phyloP scores from a whole-genome alignment of 1,140 invertebrate genomes.

The Drosophila bocqueti region DNA sequence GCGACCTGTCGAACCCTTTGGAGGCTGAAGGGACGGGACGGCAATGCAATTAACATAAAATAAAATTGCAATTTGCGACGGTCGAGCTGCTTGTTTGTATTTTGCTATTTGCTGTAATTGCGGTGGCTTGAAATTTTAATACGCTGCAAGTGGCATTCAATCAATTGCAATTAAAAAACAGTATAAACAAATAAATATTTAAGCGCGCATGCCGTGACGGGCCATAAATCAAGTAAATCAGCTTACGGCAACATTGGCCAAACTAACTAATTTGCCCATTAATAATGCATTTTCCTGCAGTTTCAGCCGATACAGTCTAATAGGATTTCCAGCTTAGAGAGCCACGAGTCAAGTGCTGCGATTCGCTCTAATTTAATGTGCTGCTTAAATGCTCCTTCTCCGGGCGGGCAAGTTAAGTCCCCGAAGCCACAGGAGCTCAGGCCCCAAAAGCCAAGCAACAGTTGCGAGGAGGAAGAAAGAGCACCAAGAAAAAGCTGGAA shows the following conservation, averaged over 20 bases:
- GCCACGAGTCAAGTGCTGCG: conserved; percentile 17
- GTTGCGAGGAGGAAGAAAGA: conserved; percentile 38
- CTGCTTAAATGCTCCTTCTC: conserved; percentile 26
- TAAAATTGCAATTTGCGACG: conserved; percentile 54
- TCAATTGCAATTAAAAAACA: conserved; percentile 67
- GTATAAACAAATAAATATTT: conserved; percentile 45
- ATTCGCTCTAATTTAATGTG: conserved; percentile 34
- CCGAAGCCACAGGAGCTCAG: conserved; percentile 7
- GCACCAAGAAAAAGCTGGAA: conserved; percentile 6
- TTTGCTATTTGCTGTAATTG: conserved; percentile 62
- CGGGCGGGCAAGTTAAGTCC: conserved; percentile 16
- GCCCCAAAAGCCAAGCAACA: conserved; percentile 50
- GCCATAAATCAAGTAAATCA: conserved; percentile 53
- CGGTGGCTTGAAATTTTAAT: conserved; percentile 61
- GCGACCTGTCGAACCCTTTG: conserved; percentile 46
- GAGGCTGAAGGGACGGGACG: not conserved
- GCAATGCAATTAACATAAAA: conserved; percentile 70
- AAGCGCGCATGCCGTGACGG: conserved; percentile 2
- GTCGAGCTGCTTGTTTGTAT: conserved; percentile 10
- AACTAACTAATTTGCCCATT: conserved; percentile 43
- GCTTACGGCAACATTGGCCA: conserved; percentile 28
- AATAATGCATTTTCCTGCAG: conserved; percentile 42
- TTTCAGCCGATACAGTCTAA: conserved; percentile 14
- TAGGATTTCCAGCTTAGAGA: conserved; percentile 36
- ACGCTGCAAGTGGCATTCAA: conserved; percentile 63